Evolutionary conservation across 2,888 invertebrate genomes (phyloP), one percentile per base, ranked within the genome.

Genomic region (Melanargia galathea): DNA sequence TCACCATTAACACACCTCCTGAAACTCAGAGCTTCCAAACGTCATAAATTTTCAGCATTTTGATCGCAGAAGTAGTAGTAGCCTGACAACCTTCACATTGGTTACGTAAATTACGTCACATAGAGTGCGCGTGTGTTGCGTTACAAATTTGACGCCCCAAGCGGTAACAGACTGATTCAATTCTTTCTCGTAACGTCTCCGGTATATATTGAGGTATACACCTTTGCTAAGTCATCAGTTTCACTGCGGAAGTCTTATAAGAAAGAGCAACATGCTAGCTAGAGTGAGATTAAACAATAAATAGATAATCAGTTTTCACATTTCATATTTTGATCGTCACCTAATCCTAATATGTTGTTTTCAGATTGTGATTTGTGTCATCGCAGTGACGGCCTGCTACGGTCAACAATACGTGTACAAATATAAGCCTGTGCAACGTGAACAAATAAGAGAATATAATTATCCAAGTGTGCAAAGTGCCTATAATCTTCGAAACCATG

Each of bases 161-260:
- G 81, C 82, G 79, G 82, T 80, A 80, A 78, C 80, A 84, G 87
- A 87, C 86, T 83, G 86, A 86, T 84, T 85, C 88, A 86, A 83
- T 87, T 87, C 87, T 86, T 86, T 88, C 90, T 84, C 88, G 89
- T 89, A 87, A 88, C 90, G 86, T 90, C 89, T 89, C 86, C 83
- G 77, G 85, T 91, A 91, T 91, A 91, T 90, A 91, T 90, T 89
- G 87, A 84, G 87, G 84, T 87, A 84, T 88, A 86, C 81, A 82
- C 83, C 78, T 86, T 86, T 87, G 86, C 83, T 85, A 86, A 88
- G 87, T 84, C 87, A 89, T 81, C 90, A 91, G 90, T 91, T 85
- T 82, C 80, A 85, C 84, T 74, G 75, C 85, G 87, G 87, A 90
- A 90, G 87, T 86, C 87, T 77, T 73, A 81, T 83, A 72, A 87